phyloP scores from a whole-genome alignment of 2,888 invertebrate genomes.

The Junonia oenone region DNA sequence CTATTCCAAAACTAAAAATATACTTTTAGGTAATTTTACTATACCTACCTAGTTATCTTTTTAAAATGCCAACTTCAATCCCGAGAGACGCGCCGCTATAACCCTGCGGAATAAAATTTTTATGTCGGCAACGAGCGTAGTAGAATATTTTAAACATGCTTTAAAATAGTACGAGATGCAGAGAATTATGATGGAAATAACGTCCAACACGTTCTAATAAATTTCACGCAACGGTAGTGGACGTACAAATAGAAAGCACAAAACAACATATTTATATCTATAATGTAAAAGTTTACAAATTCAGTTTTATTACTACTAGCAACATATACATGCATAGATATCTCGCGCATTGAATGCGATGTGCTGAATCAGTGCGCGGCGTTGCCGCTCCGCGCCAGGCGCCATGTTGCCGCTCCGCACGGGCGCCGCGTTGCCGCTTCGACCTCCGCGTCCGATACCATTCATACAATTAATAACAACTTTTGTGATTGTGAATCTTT shows the following conservation, averaged over 20 bases:
- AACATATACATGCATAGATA: constrained; percentile 10
- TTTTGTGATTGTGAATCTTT: constrained; percentile 9
- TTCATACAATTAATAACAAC: constrained; percentile 26
- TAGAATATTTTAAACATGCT: not conserved
- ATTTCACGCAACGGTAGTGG: not conserved
- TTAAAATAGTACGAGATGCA: not conserved
- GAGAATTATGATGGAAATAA: not conserved
- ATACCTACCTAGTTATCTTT: constrained; percentile 2
- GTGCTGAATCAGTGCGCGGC: constrained; percentile 69
- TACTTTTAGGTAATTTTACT: not conserved
- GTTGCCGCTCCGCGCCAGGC: constrained; percentile 57
- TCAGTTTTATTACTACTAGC: not conserved
- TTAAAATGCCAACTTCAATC: constrained; percentile 9
- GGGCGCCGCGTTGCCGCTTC: constrained; percentile 32
- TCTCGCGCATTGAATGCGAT: constrained; percentile 45
- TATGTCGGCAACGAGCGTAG: not conserved
- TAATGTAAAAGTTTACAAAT: constrained; percentile 3
- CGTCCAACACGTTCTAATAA: not conserved
- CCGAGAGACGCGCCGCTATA: not conserved
- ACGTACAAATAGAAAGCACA: not conserved
- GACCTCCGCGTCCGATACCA: constrained; percentile 29
- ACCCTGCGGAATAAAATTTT: not conserved
- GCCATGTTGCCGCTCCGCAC: constrained; percentile 64
- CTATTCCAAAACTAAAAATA: constrained; percentile 5
- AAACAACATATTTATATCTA: not conserved